These are phyloP conservation scores for Ophion slaviceki DNA, from an alignment of 2,888 invertebrate genomes.

Conservation along the genomic window DNA sequence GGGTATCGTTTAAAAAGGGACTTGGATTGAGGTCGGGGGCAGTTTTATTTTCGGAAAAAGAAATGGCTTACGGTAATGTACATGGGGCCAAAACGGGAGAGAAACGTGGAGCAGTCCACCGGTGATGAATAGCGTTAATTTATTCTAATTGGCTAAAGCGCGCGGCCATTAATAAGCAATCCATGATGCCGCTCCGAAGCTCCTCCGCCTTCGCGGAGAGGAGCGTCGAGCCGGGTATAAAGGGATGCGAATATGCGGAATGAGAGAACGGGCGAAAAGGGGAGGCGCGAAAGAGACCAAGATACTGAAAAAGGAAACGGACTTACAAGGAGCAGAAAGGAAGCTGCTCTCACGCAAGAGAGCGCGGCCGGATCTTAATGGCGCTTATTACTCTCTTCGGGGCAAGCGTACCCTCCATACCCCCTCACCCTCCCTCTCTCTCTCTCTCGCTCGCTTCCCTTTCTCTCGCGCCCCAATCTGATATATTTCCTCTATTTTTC, in stretches of 20 bases:
- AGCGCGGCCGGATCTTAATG: conserved; percentile 79
- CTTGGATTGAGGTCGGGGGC: conserved; percentile 7
- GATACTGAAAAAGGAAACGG: conserved; percentile 66
- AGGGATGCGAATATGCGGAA: conserved; percentile 40
- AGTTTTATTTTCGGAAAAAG: conserved; percentile 23
- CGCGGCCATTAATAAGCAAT: conserved; percentile 79
- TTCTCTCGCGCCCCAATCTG: conserved; percentile 69
- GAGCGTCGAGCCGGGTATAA: conserved; percentile 56
- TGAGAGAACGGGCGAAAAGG: conserved; percentile 47
- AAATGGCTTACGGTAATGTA: conserved; percentile 21
- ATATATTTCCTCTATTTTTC: conserved; percentile 82
- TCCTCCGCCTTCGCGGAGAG: conserved; percentile 56
- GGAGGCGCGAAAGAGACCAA: conserved; percentile 59
- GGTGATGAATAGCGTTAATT: conserved; percentile 76
- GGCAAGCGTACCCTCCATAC: conserved; percentile 63
- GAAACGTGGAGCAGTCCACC: conserved; percentile 51
- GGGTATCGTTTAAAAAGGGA: neutral
- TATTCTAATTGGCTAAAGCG: conserved; percentile 81
- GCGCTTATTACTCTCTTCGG: conserved; percentile 82
- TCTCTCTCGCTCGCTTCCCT: conserved; percentile 14
- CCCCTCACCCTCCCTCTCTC: conserved; percentile 24
- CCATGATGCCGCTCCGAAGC: conserved; percentile 70
- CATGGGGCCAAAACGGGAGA: neutral
- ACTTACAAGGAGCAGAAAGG: conserved; percentile 55
- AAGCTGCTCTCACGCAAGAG: conserved; percentile 62